Evolutionary conservation across 2,888 invertebrate genomes (phyloP), one percentile per base, ranked within the genome.

Genomic region (Cancer borealis): DNA sequence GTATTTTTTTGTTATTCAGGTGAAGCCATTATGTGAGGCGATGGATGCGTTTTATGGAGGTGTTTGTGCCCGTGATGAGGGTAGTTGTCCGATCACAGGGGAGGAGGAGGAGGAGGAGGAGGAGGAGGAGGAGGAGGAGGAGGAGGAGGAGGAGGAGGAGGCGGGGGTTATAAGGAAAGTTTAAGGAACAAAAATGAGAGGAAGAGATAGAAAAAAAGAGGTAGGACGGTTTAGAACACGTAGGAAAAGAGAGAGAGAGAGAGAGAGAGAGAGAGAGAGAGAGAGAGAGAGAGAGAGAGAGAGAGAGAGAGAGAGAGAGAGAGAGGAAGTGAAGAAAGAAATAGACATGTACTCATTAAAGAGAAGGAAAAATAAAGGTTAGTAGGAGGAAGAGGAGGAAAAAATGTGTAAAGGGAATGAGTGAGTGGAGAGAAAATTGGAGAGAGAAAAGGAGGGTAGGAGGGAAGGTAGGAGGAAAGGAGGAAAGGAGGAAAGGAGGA

Each of bases 1-100:
- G 92, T 93, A 93, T 93, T 93, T 93, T 93, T 93, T 93, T 92
- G 91, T 91, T 93, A 93, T 93, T 93, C 91, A 92, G 92, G 91
- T 93, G 92, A 92, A 47, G n/a, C 93, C 92, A 93, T 93, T 93
- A 93, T 93, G 92, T 88, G 91, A 60, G 79, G 92, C 88, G 93
- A 93, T 93, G 91, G 93, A 92, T 92, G 91, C 92, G 91, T 93
- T 93, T 93, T 93, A 93, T 93, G 93, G 92, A 66, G 88, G 93
- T 93, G 93, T 93, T 93, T 93, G 93, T 88, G 93, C 91, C 90
- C 14, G 47, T 93, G 93, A 93, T 93, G 93, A 93, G 93, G 89
- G 39, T 54, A 45, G 88, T 54, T 54, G 87, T 17, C 46, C 87
- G 87, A 92, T 92, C 87, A 92, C 89, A 46, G 46, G 90, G 60